Evolutionary conservation across 2,797 vertebrate genomes (phyloP), one percentile per base, ranked within the genome.

Genomic region (Enteromius fasciolatus): DNA sequence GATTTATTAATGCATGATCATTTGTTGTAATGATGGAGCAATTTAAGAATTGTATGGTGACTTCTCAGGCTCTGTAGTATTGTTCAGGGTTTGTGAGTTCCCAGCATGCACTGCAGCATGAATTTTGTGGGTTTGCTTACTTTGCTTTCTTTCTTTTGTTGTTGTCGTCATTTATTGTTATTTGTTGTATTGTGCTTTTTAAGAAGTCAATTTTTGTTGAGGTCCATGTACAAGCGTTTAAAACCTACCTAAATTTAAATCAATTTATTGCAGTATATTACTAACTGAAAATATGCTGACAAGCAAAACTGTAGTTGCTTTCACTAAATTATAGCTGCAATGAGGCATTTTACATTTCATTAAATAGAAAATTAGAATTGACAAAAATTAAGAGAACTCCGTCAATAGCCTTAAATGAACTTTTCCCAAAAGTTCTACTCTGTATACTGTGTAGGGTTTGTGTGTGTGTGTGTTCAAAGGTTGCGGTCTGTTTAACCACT

Each of bases 401-500:
- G 17, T 59, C 7, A 73, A 10, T 31, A n/a, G 46, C 69, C 10
- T 20, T 20, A 2, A 41, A 18, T 75, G n/a, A 3, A 59, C 33
- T 75, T 25, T 75, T 57, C 20, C 14, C 12, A 46, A 28, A 23
- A 23, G 23, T 57, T 57, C 20, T 63, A 31, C 4, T 31, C 59
- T 12, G 23, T 63, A 44, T 63, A 48, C 12, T 63, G 70, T 85
- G 57, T 11, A 67, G 50, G 28, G 64, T 67, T 23, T 86, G 52
- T 89, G 72, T 86, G 52, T 75, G 61, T 76, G 79, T 66, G 83
- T 64, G 17, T 72, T 61, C 23, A 68, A 54, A 80, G 63, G 69
- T 74, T 5, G 31, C 18, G 52, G 81, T 79, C 73, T 81, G 68
- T 74, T 84, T 85, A 86, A 78, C 82, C 79, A 77, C 76, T 84